Evolutionary conservation across 2,113 vertebrate genomes (phyloP), one percentile per base, ranked within the genome.

Genomic region (Meriones unguiculatus): DNA sequence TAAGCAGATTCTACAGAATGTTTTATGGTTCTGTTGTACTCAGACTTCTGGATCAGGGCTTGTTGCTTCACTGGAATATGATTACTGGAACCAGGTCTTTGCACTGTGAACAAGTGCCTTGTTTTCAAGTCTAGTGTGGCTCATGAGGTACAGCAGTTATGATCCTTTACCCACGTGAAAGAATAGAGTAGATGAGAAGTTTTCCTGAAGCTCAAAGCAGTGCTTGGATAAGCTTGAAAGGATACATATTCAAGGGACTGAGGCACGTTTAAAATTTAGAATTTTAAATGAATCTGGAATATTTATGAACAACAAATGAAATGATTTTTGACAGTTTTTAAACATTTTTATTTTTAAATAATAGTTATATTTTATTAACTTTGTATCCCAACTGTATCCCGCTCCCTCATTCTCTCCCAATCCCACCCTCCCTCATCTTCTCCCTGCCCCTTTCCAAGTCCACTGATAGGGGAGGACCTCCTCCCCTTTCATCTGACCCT

Each of bases 151-250:
- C 24, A 62, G 7, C 4, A 41, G 25, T 57, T 72, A 54, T 13
- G 12, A 46, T 7, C 2, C 5, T 13, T 57, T 6, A 24, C 5
- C 5, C 12, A 0, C 4, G 1, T 20, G 22, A 3, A 11, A n/a
- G 22, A 25, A 41, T 28, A 32, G 10, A 14, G 20, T 28, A 54
- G 18, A 70, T 52, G 38, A 57, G 2, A 67, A 8, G 1, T 0
- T 0, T 12, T 64, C 4, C 24, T 82, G 64, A n/a, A 14, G 12
- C 30, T 78, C 24, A 38, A 0, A 4, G 1, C 1, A 41, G 32
- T 46, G 35, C 0, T 81, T 50, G 1, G 5, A 65, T 9, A 52
- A 14, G 2, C 0, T 7, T 18, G 28, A 9, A 41, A 62, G 20
- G 10, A 1, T 32, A 1, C 50, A 14, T 6, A 8, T 59, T 7